These are phyloP conservation scores for Morus bassanus DNA, from an alignment of 2,797 vertebrate species.

Conservation along the genomic window DNA sequence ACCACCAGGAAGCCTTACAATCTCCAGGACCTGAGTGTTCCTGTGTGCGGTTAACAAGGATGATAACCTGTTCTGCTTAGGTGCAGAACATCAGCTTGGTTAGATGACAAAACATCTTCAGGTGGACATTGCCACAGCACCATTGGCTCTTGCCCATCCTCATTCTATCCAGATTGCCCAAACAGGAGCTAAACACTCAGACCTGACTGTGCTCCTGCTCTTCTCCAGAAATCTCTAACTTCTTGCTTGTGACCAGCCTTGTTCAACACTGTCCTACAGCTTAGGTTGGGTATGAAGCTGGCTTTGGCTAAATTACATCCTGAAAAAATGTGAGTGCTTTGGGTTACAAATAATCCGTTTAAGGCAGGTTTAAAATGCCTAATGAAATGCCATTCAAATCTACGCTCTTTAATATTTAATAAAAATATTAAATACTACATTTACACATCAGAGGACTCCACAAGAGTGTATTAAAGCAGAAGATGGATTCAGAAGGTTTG, in stretches of 20 bases:
- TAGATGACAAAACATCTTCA: neutral
- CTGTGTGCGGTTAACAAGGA: neutral
- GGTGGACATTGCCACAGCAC: rapidly evolving
- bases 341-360: neutral
- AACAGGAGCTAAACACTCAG: neutral
- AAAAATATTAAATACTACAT: neutral
- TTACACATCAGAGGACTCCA: neutral
- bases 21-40: neutral
- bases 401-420: neutral
- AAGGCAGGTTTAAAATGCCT: neutral
- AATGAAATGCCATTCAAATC: neutral
- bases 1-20: neutral
- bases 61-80: neutral
- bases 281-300: neutral
- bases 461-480: neutral
- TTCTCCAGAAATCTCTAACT: neutral
- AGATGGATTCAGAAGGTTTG: neutral
- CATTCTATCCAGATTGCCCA: neutral
- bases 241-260: neutral
- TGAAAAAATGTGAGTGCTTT: neutral
- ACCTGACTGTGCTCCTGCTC: neutral
- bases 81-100: neutral
- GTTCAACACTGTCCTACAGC: too few species aligned
- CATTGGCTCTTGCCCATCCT: neutral
- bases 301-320: neutral